phyloP scores from a whole-genome alignment of 2,797 vertebrate species.

The Eidolon dupreanum region DNA sequence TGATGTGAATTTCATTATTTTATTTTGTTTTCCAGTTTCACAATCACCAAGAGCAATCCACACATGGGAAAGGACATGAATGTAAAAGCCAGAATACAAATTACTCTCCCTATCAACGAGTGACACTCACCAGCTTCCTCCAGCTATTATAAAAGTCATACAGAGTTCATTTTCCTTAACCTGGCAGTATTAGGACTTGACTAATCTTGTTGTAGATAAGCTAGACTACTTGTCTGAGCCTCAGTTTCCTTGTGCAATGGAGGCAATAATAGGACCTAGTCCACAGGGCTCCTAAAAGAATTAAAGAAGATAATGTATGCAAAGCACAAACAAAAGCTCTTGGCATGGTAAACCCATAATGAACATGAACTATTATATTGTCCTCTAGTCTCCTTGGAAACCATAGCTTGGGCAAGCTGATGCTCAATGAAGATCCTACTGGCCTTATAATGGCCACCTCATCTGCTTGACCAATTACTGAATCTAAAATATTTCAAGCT shows the following conservation, averaged over 20 bases:
- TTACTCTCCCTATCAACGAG: neutral
- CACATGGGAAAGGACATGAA: neutral
- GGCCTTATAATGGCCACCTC: neutral
- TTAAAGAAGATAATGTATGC: slow-evolving; percentile 19
- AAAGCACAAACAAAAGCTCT: neutral
- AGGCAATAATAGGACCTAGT: neutral
- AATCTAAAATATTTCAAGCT: neutral
- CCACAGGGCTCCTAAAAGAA: neutral
- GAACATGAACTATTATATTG: neutral
- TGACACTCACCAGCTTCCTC: neutral
- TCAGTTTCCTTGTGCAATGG: neutral
- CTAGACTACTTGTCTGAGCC: neutral
- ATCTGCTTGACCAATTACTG: neutral
- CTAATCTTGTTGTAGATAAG: neutral
- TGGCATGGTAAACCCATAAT: neutral
- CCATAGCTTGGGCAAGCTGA: neutral
- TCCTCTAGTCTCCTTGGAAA: slow-evolving; percentile 43
- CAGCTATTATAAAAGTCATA: neutral
- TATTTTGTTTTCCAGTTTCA: neutral
- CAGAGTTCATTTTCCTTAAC: neutral
- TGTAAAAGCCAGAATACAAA: neutral
- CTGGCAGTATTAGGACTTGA: too few relatives aligned
- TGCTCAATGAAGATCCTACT: neutral
- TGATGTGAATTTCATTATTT: neutral
- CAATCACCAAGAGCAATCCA: neutral